A percentile compares a stretch with the other conserved stretches of the same genome.
phyloP scores from a whole-genome alignment of 1,140 invertebrate genomes.

The Stegodyphus dumicola region DNA sequence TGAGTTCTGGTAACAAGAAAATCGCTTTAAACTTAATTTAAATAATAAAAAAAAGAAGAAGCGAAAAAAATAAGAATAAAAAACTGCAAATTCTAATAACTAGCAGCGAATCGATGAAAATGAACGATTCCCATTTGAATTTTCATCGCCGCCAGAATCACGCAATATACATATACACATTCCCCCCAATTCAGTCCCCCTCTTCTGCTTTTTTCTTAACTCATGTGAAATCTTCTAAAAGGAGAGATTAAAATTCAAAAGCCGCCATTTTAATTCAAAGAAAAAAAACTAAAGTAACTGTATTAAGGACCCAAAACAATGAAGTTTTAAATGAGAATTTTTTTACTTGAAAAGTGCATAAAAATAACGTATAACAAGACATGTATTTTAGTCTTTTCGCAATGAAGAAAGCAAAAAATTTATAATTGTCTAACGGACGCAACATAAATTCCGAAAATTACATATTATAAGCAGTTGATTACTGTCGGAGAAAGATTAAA shows the following conservation, averaged over 20 bases:
- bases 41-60: slow-evolving; percentile 4
- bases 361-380: too few species aligned
- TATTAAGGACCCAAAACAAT: too few species aligned
- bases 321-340: too few species aligned
- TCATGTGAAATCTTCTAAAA: too few species aligned
- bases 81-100: too few species aligned
- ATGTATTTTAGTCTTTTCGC: too few species aligned
- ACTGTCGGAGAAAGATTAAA: too few species aligned
- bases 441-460: slow-evolving; percentile 7
- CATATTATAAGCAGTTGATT: background rate
- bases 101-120: background rate
- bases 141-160: slow-evolving; percentile 18
- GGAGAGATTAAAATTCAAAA: too few species aligned
- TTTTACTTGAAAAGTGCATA: too few species aligned
- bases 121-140: slow-evolving; percentile 27
- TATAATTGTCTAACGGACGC: background rate
- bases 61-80: background rate
- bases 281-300: too few species aligned
- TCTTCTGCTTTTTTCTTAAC: background rate
- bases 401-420: too few species aligned
- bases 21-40: background rate
- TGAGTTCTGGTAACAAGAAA: background rate
- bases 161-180: background rate
- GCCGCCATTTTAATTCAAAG: too few species aligned
- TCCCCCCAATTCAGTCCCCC: background rate